phyloP scores from a whole-genome alignment of 2,797 vertebrate genomes.

The Pseudochaenichthys georgianus region DNA sequence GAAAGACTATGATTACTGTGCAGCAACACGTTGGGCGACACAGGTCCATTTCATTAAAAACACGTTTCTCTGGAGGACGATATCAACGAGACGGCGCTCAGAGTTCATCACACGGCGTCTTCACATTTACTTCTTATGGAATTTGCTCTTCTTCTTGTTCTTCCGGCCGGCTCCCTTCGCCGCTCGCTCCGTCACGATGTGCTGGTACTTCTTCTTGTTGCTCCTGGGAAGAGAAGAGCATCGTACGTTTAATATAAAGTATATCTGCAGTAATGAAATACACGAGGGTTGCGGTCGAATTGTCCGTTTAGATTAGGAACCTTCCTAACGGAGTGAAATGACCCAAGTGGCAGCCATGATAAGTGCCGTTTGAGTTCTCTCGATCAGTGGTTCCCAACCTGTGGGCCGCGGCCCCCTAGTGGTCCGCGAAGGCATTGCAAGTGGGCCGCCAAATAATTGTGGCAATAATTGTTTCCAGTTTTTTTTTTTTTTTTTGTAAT shows the following conservation, averaged over 20 bases:
- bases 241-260: not conserved
- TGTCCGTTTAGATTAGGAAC: too few species aligned
- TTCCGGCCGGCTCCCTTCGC: constrained; percentile 87
- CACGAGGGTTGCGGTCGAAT: too few species aligned
- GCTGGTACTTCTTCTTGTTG: constrained; percentile 94
- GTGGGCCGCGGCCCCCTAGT: too few species aligned
- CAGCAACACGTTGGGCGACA: not conserved
- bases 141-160: constrained; percentile 87
- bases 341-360: too few species aligned
- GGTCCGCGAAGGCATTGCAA: too few species aligned
- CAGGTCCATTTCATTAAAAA: constrained; percentile 21
- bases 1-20: constrained; percentile 1
- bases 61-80: not conserved
- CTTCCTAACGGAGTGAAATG: too few species aligned
- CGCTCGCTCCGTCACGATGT: constrained; percentile 91
- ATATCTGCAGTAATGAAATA: not conserved
- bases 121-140: constrained; percentile 82
- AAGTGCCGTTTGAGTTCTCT: too few species aligned
- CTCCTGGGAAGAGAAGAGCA: constrained; percentile 80
- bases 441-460: too few species aligned
- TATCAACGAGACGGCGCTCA: constrained; percentile 17
- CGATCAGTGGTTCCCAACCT: too few species aligned
- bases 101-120: constrained; percentile 12
- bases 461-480: too few species aligned
- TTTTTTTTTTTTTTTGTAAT: too few species aligned